Percentiles rank a stretch among this genome's conserved stretches.
These are phyloP conservation scores for Siniperca scherzeri DNA, from an alignment of 2,797 vertebrate genomes.

Conservation along the genomic window DNA sequence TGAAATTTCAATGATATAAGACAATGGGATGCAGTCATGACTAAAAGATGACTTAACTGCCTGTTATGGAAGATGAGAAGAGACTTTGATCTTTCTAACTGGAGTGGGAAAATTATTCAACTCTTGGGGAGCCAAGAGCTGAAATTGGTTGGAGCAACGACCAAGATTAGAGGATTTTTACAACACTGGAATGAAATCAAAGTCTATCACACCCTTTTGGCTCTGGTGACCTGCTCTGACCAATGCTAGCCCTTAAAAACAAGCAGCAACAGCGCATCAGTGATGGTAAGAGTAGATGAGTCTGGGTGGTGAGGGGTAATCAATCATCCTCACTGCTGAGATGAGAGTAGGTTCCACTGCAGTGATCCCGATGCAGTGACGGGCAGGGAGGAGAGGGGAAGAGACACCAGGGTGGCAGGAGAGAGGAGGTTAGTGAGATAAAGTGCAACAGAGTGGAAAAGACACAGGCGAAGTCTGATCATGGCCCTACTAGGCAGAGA, in stretches of 20 bases:
- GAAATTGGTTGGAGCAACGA: slow-evolving; percentile 24
- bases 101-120: slow-evolving; percentile 35
- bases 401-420: slow-evolving; percentile 36
- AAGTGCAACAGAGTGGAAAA: slow-evolving; percentile 68
- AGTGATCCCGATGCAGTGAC: slow-evolving; percentile 50
- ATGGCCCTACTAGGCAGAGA: background rate
- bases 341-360: slow-evolving; percentile 70
- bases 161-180: slow-evolving; percentile 41
- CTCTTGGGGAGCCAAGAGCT: slow-evolving; percentile 13
- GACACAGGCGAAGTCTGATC: slow-evolving; percentile 55
- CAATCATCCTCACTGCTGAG: slow-evolving; percentile 65
- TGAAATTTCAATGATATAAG: background rate
- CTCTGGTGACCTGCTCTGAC: slow-evolving; percentile 15
- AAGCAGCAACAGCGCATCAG: slow-evolving; percentile 8
- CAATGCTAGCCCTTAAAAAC: slow-evolving; percentile 23
- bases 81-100: slow-evolving; percentile 26
- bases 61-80: slow-evolving; percentile 20
- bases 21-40: slow-evolving; percentile 11
- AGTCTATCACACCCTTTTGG: slow-evolving; percentile 30
- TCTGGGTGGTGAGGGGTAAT: slow-evolving; percentile 65
- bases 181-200: slow-evolving; percentile 15
- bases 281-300: slow-evolving; percentile 46
- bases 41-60: slow-evolving; percentile 29
- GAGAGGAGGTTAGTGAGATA: slow-evolving; percentile 52
- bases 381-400: slow-evolving; percentile 18